phyloP scores from a whole-genome alignment of 2,113 vertebrate species.

The Sphyrna mokarran region DNA sequence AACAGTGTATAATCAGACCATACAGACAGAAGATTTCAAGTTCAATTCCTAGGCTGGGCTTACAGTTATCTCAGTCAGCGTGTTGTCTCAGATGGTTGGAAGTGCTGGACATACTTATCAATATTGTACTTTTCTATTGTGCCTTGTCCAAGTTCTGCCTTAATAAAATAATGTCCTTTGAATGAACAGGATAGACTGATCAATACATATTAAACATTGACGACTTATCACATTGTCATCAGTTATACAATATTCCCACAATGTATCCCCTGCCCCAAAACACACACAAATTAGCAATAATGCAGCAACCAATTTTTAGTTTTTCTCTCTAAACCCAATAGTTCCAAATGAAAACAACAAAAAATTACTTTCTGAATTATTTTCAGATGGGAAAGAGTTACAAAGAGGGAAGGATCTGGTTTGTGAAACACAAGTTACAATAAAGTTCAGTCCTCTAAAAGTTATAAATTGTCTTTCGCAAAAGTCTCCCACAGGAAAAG shows the following conservation, averaged over 20 bases:
- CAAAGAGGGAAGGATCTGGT: neutral
- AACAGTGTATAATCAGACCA: neutral
- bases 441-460: neutral
- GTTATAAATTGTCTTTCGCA: constrained; percentile 24
- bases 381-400: constrained; percentile 18
- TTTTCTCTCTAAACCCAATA: neutral
- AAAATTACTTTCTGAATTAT: constrained; percentile 16
- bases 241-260: neutral
- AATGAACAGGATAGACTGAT: neutral
- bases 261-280: neutral
- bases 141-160: neutral
- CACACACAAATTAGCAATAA: neutral
- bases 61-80: neutral
- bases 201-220: neutral
- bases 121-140: neutral
- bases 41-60: neutral
- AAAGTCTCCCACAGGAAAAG: constrained; percentile 33
- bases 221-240: neutral
- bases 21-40: neutral
- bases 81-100: neutral
- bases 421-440: neutral
- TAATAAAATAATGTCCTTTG: neutral
- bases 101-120: neutral
- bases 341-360: neutral
- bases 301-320: neutral